Evolutionary conservation across 2,797 vertebrate genomes (phyloP).

Genomic region (Catamblyrhynchus diadema): DNA sequence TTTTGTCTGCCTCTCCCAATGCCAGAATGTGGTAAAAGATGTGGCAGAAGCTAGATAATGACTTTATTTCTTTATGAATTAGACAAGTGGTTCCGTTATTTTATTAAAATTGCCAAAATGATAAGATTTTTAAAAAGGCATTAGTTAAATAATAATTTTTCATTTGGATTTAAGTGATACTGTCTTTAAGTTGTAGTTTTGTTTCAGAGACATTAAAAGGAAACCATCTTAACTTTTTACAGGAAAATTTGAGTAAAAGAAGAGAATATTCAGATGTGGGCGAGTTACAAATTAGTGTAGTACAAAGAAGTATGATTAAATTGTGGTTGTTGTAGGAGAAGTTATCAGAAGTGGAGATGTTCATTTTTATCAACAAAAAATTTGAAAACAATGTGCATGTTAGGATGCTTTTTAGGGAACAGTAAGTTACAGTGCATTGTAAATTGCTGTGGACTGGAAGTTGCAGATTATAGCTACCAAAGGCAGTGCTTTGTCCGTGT

Average conservation of each 20-base stretch:
- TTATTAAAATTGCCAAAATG: background rate
- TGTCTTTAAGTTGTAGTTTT: background rate
- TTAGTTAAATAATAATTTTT: background rate
- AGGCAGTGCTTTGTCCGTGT: background rate
- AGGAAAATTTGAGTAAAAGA: background rate
- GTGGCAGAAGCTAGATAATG: background rate
- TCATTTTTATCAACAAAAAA: background rate
- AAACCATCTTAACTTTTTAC: background rate
- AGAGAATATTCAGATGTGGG: background rate
- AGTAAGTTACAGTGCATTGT: background rate
- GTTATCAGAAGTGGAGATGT: background rate
- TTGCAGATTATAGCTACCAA: background rate
- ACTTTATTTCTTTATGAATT: background rate
- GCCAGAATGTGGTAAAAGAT: background rate
- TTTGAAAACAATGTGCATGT: background rate
- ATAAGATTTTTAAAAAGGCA: background rate
- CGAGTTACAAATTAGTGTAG: background rate
- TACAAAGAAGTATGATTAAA: background rate
- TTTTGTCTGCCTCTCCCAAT: background rate
- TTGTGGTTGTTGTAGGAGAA: background rate
- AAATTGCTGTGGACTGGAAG: background rate
- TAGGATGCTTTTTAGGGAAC: background rate
- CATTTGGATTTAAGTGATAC: background rate
- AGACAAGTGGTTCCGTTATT: background rate
- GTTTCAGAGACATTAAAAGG: background rate